Evolutionary conservation across 2,113 vertebrate species (phyloP).

Genomic region (Petromus typicus): DNA sequence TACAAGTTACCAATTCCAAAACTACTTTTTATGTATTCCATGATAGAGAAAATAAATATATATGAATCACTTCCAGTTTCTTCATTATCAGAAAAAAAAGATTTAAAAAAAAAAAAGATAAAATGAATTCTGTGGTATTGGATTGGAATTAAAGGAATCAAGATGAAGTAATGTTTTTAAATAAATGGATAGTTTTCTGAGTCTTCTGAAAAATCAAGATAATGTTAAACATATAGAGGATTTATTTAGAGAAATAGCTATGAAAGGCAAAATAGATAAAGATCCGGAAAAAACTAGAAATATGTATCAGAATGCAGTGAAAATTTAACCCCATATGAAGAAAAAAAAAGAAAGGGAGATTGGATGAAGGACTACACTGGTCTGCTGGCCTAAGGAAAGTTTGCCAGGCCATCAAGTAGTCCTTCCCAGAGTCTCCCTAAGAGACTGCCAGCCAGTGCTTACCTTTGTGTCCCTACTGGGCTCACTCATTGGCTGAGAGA

Average conservation of each 20-base stretch:
- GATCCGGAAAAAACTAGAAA: not conserved
- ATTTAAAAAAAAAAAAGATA: not conserved
- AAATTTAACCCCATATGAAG: not conserved
- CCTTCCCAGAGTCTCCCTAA: not conserved
- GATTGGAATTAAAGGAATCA: not conserved
- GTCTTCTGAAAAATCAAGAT: not conserved
- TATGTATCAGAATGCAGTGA: not conserved
- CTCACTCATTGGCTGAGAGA: not conserved
- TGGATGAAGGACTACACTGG: not conserved
- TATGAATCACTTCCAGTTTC: not conserved
- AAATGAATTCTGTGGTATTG: not conserved
- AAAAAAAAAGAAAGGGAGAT: not conserved
- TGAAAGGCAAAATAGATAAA: not conserved
- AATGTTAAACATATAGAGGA: not conserved
- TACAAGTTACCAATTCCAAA: conserved; percentile 23
- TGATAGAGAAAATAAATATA: not conserved
- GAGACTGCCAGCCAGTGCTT: not conserved
- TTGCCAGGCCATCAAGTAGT: not conserved
- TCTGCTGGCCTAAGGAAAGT: not conserved
- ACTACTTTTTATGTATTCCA: not conserved
- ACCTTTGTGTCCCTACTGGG: not conserved
- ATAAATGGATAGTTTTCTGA: not conserved
- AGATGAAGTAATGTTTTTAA: not conserved
- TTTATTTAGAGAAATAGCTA: not conserved
- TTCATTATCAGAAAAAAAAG: not conserved